These are phyloP conservation scores for Melanaphis sacchari DNA, from an alignment of 1,140 invertebrate genomes.

Conservation along the genomic window DNA sequence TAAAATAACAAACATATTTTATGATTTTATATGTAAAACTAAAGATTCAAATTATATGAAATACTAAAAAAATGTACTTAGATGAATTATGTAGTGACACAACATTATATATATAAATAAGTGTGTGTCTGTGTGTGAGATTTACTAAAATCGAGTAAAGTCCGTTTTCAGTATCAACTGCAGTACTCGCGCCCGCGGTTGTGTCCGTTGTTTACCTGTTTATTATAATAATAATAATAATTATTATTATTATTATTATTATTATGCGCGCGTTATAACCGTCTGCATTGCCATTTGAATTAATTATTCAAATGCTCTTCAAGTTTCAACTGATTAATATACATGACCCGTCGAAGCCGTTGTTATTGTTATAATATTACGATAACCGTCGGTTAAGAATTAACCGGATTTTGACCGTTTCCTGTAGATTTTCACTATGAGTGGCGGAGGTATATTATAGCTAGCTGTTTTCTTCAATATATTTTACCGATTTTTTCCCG, in stretches of 20 bases:
- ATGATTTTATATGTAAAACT: not conserved
- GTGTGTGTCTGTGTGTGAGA: not conserved
- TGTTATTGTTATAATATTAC: conserved; percentile 12
- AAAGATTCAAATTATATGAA: not conserved
- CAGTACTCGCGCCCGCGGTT: not conserved
- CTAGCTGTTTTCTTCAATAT: not conserved
- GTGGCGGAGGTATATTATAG: not conserved
- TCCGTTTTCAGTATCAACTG: not conserved
- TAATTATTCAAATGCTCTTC: conserved; percentile 14
- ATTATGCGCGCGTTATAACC: not conserved
- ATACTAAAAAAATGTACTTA: not conserved
- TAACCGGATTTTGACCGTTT: not conserved
- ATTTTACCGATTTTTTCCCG: not conserved
- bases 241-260: not conserved
- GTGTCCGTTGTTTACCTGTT: not conserved
- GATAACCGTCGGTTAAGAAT: not conserved
- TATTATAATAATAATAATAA: not conserved
- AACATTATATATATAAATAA: not conserved
- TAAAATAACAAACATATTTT: too few relatives aligned
- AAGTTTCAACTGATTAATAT: not conserved
- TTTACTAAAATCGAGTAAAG: not conserved
- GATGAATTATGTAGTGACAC: not conserved
- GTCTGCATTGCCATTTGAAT: not conserved
- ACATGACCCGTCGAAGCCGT: not conserved
- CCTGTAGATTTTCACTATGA: not conserved